These are phyloP conservation scores for Verasper variegatus DNA, from an alignment of 2,113 vertebrate species.

Conservation along the genomic window DNA sequence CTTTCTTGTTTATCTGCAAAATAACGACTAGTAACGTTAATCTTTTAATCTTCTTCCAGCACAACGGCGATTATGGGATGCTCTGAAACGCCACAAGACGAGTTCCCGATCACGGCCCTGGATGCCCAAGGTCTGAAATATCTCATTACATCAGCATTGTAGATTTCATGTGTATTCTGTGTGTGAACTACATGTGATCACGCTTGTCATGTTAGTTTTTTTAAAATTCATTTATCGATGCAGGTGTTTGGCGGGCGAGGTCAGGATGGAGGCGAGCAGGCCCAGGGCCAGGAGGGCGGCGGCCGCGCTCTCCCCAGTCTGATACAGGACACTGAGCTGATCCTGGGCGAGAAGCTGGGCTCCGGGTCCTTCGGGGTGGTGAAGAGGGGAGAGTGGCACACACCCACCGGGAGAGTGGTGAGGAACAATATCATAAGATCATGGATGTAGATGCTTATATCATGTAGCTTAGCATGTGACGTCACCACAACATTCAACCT, in stretches of 20 bases:
- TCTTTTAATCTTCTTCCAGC: constrained; percentile 73
- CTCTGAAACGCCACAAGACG: constrained; percentile 81
- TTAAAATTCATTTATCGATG: not conserved
- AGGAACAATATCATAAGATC: constrained; percentile 45
- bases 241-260: constrained; percentile 73
- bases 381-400: constrained; percentile 85
- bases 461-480: too few species aligned
- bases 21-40: not conserved
- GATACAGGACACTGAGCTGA: constrained; percentile 87
- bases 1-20: too few species aligned
- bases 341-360: constrained; percentile 85
- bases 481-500: too few species aligned
- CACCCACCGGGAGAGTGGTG: constrained; percentile 83
- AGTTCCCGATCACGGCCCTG: constrained; percentile 73
- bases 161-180: not conserved
- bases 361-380: constrained; percentile 91
- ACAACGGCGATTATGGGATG: constrained; percentile 88
- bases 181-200: not conserved
- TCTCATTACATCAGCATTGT: too few species aligned
- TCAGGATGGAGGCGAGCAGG: constrained; percentile 73
- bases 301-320: constrained; percentile 83
- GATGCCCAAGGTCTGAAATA: constrained; percentile 78
- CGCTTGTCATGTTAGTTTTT: not conserved
- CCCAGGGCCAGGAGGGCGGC: constrained; percentile 61
- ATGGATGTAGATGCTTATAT: too few species aligned